phyloP scores from a whole-genome alignment of 2,888 invertebrate genomes.

The Eristalis intricaria region DNA sequence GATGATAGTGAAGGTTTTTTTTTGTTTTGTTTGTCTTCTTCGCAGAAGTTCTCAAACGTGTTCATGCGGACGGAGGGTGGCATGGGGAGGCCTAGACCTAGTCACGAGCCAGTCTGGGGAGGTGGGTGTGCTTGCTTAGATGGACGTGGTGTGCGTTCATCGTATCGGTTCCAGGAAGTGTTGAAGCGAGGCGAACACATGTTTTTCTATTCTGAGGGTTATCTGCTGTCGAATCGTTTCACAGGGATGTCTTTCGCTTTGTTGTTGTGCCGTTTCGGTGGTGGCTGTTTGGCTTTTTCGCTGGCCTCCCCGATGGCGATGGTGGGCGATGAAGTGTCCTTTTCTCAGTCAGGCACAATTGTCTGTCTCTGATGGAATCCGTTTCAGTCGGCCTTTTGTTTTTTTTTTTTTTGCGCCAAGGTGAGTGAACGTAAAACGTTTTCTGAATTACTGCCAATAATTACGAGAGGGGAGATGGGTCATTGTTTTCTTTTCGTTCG shows the following conservation, averaged over 20 bases:
- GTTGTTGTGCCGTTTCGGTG: slow-evolving; percentile 38
- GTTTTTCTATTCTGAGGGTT: slow-evolving; percentile 43
- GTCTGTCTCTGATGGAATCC: slow-evolving; percentile 31
- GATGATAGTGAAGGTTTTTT: slow-evolving; percentile 56
- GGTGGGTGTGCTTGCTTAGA: neutral
- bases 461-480: slow-evolving; percentile 34
- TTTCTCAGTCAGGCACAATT: neutral
- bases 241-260: neutral
- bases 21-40: neutral
- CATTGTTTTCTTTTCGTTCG: neutral
- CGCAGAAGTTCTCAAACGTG: slow-evolving; percentile 60
- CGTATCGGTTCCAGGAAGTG: slow-evolving; percentile 43
- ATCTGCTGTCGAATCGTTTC: slow-evolving; percentile 16
- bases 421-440: slow-evolving; percentile 53
- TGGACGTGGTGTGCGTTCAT: neutral
- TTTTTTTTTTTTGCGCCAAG: slow-evolving; percentile 37
- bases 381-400: too few species aligned
- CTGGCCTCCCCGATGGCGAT: too few species aligned
- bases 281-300: neutral
- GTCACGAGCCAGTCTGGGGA: neutral
- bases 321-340: slow-evolving; percentile 17
- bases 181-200: slow-evolving; percentile 63
- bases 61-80: slow-evolving; percentile 39
- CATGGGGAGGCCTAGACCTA: neutral
- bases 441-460: slow-evolving; percentile 44